Percentiles rank a stretch among this genome's conserved stretches.
Conservation (phyloP, 92 coral and sea anemone genomes). For the Zoanthus sociatus region DNA sequence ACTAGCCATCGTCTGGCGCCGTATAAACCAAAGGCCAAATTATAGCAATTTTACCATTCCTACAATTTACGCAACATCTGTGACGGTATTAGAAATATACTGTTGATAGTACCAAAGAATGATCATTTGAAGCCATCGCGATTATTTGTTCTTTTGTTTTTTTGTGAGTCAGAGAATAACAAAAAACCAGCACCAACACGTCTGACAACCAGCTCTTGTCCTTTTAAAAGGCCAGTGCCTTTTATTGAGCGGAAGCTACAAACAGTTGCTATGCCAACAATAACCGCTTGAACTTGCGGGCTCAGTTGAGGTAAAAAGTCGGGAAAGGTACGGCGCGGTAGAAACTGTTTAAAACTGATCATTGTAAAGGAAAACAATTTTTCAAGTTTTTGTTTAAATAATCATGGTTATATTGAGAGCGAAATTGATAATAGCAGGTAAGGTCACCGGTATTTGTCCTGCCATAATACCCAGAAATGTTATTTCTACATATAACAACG, state of each 20-base stretch:
- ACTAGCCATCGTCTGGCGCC: slow-evolving; percentile 72
- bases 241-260: slow-evolving; percentile 8
- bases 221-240: background rate
- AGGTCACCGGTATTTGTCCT: background rate
- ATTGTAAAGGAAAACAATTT: background rate
- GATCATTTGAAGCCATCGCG: background rate
- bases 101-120: background rate
- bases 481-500: background rate
- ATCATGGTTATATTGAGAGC: slow-evolving; percentile 96
- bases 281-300: slow-evolving; percentile 25
- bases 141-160: background rate
- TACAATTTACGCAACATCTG: no score
- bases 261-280: slow-evolving; percentile 31
- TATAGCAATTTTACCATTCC: background rate
- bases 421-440: slow-evolving; percentile 87
- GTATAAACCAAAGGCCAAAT: background rate
- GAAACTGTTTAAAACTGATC: background rate
- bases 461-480: no score
- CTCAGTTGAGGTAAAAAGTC: background rate
- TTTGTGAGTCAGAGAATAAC: background rate
- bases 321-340: background rate
- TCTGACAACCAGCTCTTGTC: background rate
- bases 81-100: background rate
- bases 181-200: background rate
- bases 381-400: background rate